phyloP scores from a whole-genome alignment of 92 coral and sea anemone species.

The Parazoanthus atlanticus region DNA sequence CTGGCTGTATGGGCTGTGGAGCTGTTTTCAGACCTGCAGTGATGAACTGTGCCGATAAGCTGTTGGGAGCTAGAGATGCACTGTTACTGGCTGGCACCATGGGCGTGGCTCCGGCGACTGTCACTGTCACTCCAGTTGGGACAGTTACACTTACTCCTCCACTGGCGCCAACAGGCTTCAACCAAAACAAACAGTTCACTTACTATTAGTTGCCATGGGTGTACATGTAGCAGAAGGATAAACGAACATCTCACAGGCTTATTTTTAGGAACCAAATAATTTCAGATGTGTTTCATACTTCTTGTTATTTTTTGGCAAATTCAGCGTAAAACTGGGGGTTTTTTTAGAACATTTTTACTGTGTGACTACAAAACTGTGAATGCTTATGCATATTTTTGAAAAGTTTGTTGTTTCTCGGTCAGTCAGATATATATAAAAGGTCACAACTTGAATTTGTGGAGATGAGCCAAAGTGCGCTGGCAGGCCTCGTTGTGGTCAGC shows the following conservation, averaged over 20 bases:
- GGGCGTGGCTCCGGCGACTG: conserved; percentile 88
- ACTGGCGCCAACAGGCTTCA: conserved; percentile 49
- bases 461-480: too few relatives aligned
- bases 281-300: not conserved
- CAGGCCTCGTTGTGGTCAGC: too few relatives aligned
- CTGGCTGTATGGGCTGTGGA: conserved; percentile 89
- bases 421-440: too few relatives aligned
- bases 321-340: too few relatives aligned
- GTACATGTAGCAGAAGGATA: too few relatives aligned
- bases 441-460: too few relatives aligned
- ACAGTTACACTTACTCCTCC: conserved; percentile 77
- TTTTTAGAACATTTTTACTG: too few relatives aligned
- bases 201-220: not conserved
- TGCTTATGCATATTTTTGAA: too few relatives aligned
- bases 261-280: too few relatives aligned
- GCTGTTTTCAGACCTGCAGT: conserved; percentile 83
- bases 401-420: too few relatives aligned
- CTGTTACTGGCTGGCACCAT: conserved; percentile 79
- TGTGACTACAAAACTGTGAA: too few relatives aligned
- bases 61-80: conserved; percentile 66
- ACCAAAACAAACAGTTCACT: not conserved
- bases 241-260: not conserved
- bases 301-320: too few relatives aligned
- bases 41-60: conserved; percentile 88
- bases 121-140: conserved; percentile 85